Evolutionary conservation across 2,797 vertebrate species (phyloP), one percentile per base, ranked within the genome.

Genomic region (Etheostoma nigrum): DNA sequence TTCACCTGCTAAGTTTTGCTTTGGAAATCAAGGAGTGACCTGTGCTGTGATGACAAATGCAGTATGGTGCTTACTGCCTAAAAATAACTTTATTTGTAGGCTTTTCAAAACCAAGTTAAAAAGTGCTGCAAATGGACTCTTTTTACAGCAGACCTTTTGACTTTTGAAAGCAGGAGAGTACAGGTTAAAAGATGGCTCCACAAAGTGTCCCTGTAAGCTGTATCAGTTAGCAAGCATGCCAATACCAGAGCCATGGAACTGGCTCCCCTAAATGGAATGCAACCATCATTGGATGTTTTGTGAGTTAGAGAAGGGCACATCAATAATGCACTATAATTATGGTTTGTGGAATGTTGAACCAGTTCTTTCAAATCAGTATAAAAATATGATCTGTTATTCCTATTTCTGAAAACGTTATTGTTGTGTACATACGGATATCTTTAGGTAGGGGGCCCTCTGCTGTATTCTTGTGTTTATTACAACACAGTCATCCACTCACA

Each of bases 401-500:
- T 2, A 25, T 59, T 10, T 14, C 11, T 11, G 13, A 11, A 8
- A 11, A 2, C 44, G 15, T 7, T 14, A 3, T 9, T 36, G 11
- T 16, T 30, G 9, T 40, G 8, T 27, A 7, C 4, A 14, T 40
- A 23, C 47, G 7, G 12, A 15, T 25, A 14, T 11, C 10, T 13
- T 3, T 76, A 11, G 51, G 62, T 55, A 48, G 7, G 61, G 66
- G 2, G 62, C 73, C 81, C 42, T 66, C 81, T 89, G 71, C 65
- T 85, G 82, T 27, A 6, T 30, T 54, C 2, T 55, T 71, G 5
- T 51, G 27, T 10, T 27, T 1, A 78, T 55, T 75, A 60, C 76
- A 78, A 13, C 44, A 11, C 52, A 33, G 44, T 78, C 52, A 53
- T 5, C 1, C 3, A 27, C 0, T 64, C 33, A 51, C 1, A 62